A percentile compares a stretch with the other conserved stretches of the same genome.
phyloP scores from a whole-genome alignment of 2,888 invertebrate species.

The Erpobdella octoculata region DNA sequence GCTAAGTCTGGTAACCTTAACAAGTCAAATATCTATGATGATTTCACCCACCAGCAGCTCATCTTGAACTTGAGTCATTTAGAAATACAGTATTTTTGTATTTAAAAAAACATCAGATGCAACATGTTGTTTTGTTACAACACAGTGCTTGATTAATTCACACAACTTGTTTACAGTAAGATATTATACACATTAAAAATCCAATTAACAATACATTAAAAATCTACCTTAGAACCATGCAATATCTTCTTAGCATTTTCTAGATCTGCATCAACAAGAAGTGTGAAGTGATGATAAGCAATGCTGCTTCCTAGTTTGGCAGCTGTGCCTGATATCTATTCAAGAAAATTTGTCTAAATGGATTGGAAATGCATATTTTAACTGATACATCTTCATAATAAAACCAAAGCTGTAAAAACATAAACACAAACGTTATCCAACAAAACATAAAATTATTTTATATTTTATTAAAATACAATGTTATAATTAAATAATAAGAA shows the following conservation, averaged over 20 bases:
- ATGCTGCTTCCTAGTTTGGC: conserved; percentile 77
- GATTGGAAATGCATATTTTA: not conserved
- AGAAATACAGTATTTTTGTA: too few relatives aligned
- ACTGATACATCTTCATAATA: not conserved
- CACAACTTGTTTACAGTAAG: too few relatives aligned
- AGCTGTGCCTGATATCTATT: conserved; percentile 94
- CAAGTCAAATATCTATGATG: too few relatives aligned
- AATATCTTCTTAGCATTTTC: conserved; percentile 26
- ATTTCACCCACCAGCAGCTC: too few relatives aligned
- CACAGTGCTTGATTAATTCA: too few relatives aligned
- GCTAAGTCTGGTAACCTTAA: too few relatives aligned
- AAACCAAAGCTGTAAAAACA: not conserved
- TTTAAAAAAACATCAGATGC: too few relatives aligned
- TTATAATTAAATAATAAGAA: not conserved
- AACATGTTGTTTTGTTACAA: too few relatives aligned
- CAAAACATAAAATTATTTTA: not conserved
- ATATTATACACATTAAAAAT: too few relatives aligned
- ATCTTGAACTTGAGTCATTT: too few relatives aligned
- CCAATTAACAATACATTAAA: too few relatives aligned
- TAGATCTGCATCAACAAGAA: conserved; percentile 68
- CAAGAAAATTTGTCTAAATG: not conserved
- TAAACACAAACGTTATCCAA: not conserved
- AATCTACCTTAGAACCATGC: conserved; percentile 13
- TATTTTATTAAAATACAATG: not conserved
- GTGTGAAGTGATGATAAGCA: conserved; percentile 95